Percentiles rank a stretch among this genome's conserved stretches.
Conservation (phyloP, 2,797 vertebrate species). For the Brachyrhaphis roseni region DNA sequence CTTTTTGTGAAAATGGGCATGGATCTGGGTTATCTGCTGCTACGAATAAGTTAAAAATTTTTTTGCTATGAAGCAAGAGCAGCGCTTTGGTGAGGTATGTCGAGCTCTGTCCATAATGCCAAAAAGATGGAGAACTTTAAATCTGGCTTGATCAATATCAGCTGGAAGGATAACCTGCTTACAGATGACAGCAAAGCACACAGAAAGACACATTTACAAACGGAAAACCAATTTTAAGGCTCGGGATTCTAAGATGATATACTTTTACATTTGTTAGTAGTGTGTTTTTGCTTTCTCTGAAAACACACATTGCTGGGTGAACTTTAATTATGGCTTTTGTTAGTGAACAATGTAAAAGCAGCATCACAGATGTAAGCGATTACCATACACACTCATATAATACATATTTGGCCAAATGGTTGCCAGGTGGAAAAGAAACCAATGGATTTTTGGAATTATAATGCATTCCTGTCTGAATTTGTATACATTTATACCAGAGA, state of each 20-base stretch:
- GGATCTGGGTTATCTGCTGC: neutral
- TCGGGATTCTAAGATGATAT: neutral
- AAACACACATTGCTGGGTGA: neutral
- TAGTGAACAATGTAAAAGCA: neutral
- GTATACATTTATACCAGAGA: neutral
- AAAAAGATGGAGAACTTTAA: neutral
- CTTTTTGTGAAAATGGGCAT: slow-evolving; percentile 11
- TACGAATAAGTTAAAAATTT: neutral
- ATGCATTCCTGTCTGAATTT: neutral
- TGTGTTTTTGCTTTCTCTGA: neutral
- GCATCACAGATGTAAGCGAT: neutral
- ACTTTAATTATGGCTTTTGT: neutral
- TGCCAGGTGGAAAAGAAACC: neutral
- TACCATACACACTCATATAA: neutral
- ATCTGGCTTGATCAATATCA: neutral
- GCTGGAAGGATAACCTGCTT: neutral
- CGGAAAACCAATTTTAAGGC: neutral
- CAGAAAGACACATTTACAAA: neutral
- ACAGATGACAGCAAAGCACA: neutral
- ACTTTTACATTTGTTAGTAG: neutral
- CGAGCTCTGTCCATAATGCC: neutral
- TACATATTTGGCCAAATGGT: neutral
- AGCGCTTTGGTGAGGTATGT: neutral
- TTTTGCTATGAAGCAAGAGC: neutral
- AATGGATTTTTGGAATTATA: neutral